Evolutionary conservation across 2,888 invertebrate genomes (phyloP).

Genomic region (Andrena hattorfiana): DNA sequence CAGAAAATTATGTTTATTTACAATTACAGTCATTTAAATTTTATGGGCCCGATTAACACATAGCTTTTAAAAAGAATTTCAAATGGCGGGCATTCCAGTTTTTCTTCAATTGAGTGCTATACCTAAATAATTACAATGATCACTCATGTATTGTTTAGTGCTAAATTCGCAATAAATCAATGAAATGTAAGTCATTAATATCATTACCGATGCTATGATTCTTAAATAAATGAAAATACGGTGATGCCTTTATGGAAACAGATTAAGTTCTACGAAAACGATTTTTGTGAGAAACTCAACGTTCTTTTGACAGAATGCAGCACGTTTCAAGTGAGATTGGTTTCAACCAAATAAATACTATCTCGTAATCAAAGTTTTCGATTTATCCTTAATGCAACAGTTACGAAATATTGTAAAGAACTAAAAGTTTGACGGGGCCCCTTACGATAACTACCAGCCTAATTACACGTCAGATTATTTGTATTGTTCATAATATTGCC

Average conservation of each 20-base stretch:
- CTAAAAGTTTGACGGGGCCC: slow-evolving; percentile 35
- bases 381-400: not conserved
- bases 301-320: slow-evolving; percentile 1
- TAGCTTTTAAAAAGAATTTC: not conserved
- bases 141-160: slow-evolving; percentile 23
- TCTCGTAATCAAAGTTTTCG: not conserved
- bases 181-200: slow-evolving; percentile 17
- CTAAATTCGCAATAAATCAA: slow-evolving; percentile 12
- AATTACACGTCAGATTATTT: slow-evolving; percentile 80
- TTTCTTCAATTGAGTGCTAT: slow-evolving; percentile 17
- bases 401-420: slow-evolving; percentile 1
- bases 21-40: slow-evolving; percentile 76
- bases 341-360: slow-evolving; percentile 14
- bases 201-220: not conserved
- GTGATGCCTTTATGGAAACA: slow-evolving; percentile 7
- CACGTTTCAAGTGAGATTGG: not conserved
- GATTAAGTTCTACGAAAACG: slow-evolving; percentile 1
- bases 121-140: slow-evolving; percentile 32
- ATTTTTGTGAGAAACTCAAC: not conserved
- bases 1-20: slow-evolving; percentile 82
- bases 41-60: slow-evolving; percentile 68
- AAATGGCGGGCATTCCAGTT: slow-evolving; percentile 8
- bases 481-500: slow-evolving; percentile 77
- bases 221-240: slow-evolving; percentile 24
- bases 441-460: slow-evolving; percentile 49